Evolutionary conservation across 1,140 invertebrate species (phyloP).

Genomic region (Atta texana): DNA sequence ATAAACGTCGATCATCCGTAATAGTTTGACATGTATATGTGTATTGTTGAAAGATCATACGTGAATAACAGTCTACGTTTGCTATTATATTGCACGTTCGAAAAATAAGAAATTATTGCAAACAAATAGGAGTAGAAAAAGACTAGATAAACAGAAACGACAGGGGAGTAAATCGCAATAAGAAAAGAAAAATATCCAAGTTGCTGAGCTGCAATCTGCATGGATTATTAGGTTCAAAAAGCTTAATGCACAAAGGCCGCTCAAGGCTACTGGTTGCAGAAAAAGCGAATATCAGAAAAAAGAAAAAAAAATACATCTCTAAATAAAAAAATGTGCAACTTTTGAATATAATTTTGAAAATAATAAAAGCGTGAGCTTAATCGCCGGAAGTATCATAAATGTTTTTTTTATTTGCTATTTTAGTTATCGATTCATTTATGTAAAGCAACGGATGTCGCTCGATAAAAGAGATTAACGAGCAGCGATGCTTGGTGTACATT

Average conservation of each 20-base stretch:
- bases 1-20: conserved; percentile 54
- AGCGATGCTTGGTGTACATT: neutral
- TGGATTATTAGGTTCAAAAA: conserved; percentile 70
- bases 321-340: conserved; percentile 54
- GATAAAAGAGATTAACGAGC: conserved; percentile 50
- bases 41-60: conserved; percentile 5
- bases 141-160: neutral
- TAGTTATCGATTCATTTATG: neutral
- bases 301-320: neutral
- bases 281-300: conserved; percentile 51
- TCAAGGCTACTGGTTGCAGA: conserved; percentile 32
- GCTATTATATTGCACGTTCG: neutral
- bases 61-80: neutral
- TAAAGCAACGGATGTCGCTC: neutral
- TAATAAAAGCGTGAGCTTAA: conserved; percentile 40
- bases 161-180: neutral
- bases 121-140: neutral
- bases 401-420: neutral
- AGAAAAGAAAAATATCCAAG: conserved; percentile 23
- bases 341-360: conserved; percentile 62
- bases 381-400: neutral
- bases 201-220: conserved; percentile 65
- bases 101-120: neutral
- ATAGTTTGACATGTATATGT: conserved; percentile 24
- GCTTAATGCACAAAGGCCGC: conserved; percentile 68